Base-by-base conservation (phyloP, 2,888 invertebrate genomes). In the Xestia sexstrigata region DNA sequence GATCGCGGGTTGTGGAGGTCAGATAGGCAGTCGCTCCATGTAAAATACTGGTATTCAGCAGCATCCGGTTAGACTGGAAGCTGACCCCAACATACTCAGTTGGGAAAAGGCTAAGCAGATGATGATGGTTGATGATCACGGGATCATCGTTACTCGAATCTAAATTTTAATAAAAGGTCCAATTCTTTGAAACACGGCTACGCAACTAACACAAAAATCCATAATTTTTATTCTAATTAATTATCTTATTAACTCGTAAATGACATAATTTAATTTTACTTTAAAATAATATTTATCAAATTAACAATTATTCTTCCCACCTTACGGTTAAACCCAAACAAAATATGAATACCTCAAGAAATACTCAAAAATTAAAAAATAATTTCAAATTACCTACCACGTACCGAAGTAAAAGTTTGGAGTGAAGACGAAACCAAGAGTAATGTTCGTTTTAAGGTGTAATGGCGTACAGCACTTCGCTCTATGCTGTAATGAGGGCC, bases 401-500 rank as follows among this genome's bases (percentile, higher is more conserved):
- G 65, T 78, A 81, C 82, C 78, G 70, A 81, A 89, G 87, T 88
- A 87, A 90, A 92, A 92, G 90, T 92, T 90, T 90, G 89, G 84
- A 85, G 88, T 73, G 85, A 91, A 91, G 91, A 91, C 88, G 91
- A 93, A 92, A 93, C 90, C 90, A 92, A 92, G 93, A 94, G 89
- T 94, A 93, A 94, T 94, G 93, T 87, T 84, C 90, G 89, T 89
- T 92, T 91, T 91, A 91, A 92, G 92, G 90, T 91, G 85, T 93
- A 93, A 93, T 93, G 92, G 93, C 87, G 87, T 91, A 93, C 93
- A 93, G 89, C 93, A 93, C 93, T 94, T 91, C 91, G 94, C 94
- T 94, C 93, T 95, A 94, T 94, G 91, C 91, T 82, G 88, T 94
- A 94, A 94, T 93, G 94, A 94, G 93, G 89, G 89, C 93, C 93